Percentiles rank a stretch among this genome's conserved stretches.
These are phyloP conservation scores for Regulus satrapa DNA, from an alignment of 2,113 vertebrate species.

Conservation along the genomic window DNA sequence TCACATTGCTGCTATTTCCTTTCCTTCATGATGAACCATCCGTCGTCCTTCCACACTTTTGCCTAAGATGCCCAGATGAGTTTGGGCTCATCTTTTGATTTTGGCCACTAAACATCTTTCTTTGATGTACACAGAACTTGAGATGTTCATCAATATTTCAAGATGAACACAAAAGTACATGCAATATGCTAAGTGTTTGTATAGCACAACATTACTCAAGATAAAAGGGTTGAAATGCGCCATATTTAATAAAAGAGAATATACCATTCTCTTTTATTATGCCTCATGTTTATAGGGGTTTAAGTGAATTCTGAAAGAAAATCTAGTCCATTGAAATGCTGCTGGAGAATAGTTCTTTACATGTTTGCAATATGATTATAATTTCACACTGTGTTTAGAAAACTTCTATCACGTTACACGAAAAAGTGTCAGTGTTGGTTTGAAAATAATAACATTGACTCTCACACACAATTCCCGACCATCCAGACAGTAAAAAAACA, in stretches of 20 bases:
- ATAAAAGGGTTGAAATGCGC: background rate
- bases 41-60: background rate
- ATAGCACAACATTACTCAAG: background rate
- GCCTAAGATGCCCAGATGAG: background rate
- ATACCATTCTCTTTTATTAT: background rate
- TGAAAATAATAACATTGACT: background rate
- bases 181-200: background rate
- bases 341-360: background rate
- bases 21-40: background rate
- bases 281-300: background rate
- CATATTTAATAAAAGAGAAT: too few species aligned
- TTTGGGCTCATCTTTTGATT: background rate
- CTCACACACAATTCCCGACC: rapidly evolving
- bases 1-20: background rate
- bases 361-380: background rate
- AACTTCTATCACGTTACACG: background rate
- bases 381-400: background rate
- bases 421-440: background rate
- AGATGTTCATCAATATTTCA: background rate
- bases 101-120: background rate
- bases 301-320: background rate
- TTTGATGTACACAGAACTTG: background rate
- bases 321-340: background rate
- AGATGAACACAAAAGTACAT: background rate
- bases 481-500: background rate